Evolutionary conservation across 2,888 invertebrate species (phyloP).

Genomic region (Stenoptilia bipunctidactyla): DNA sequence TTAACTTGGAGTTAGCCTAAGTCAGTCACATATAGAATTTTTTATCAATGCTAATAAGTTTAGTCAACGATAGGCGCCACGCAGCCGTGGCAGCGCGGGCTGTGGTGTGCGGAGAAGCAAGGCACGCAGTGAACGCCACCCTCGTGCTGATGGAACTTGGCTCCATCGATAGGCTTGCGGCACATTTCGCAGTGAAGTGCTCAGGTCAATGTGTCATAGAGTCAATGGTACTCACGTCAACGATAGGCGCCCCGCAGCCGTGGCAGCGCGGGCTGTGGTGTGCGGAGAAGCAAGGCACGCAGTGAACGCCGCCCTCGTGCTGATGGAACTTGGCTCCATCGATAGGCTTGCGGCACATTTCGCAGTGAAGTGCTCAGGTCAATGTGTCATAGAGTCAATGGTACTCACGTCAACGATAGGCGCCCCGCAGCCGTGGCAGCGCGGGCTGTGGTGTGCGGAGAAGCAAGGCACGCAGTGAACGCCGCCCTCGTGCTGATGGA

Average conservation of each 20-base stretch:
- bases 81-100: constrained; percentile 91
- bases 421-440: constrained; percentile 88
- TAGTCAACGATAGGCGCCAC: constrained; percentile 88
- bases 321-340: constrained; percentile 94
- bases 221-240: constrained; percentile 77
- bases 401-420: constrained; percentile 85
- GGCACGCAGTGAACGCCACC: constrained; percentile 89
- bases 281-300: constrained; percentile 87
- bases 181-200: constrained; percentile 94
- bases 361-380: constrained; percentile 96
- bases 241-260: constrained; percentile 88
- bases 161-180: constrained; percentile 88
- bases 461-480: constrained; percentile 92
- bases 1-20: too few relatives aligned
- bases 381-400: too few relatives aligned
- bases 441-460: constrained; percentile 87
- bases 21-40: too few relatives aligned
- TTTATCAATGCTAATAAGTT: too few relatives aligned
- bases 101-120: constrained; percentile 89
- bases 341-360: constrained; percentile 89
- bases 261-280: constrained; percentile 92
- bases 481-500: constrained; percentile 88
- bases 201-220: too few relatives aligned
- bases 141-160: constrained; percentile 91
- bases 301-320: constrained; percentile 86